Evolutionary conservation across 2,888 invertebrate species (phyloP).

Genomic region (Seladonia tumulorum): DNA sequence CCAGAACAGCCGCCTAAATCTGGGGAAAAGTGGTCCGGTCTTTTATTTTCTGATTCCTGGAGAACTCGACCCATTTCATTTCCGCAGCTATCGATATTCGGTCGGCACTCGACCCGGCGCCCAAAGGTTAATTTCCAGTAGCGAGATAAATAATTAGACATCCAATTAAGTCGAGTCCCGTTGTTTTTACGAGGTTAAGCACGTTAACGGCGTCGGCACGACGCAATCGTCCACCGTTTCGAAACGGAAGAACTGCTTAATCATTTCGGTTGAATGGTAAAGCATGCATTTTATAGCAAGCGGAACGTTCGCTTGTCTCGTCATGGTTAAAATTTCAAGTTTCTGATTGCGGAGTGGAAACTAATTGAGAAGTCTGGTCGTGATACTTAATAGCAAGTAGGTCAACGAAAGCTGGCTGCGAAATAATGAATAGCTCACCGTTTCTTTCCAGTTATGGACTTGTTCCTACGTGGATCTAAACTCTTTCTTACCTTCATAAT

Average conservation of each 20-base stretch:
- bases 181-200: conserved; percentile 8
- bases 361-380: not conserved
- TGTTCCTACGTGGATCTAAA: not conserved
- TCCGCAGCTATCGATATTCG: conserved; percentile 1
- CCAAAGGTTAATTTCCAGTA: not conserved
- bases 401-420: not conserved
- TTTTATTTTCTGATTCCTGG: not conserved
- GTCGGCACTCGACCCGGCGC: not conserved
- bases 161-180: conserved; percentile 9
- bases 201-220: not conserved
- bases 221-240: not conserved
- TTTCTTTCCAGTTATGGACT: not conserved
- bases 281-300: not conserved
- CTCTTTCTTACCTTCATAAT: not conserved
- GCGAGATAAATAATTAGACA: conserved; percentile 17
- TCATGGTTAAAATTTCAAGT: conserved; percentile 8
- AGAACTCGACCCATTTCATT: conserved; percentile 1
- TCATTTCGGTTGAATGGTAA: not conserved
- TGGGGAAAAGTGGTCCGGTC: not conserved
- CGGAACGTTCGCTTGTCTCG: not conserved
- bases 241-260: not conserved
- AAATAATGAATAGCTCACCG: not conserved
- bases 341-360: conserved; percentile 1
- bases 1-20: not conserved
- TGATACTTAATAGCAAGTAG: not conserved